Evolutionary conservation across 1,140 invertebrate genomes (phyloP), one percentile per base, ranked within the genome.

Genomic region (Lysiphlebus fabarum): DNA sequence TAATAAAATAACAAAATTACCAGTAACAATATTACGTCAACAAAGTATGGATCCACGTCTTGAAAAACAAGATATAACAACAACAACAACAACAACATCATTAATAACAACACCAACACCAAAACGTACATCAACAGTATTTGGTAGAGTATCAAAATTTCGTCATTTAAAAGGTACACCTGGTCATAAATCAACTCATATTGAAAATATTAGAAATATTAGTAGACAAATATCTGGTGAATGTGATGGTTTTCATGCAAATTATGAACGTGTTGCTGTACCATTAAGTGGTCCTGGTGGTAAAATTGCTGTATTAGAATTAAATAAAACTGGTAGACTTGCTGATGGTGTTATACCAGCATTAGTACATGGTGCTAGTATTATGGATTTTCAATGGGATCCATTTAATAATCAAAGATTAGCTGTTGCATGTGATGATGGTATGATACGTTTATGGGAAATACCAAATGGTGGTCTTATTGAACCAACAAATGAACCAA

Each of bases 301-400:
- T 0, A 91, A 93, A 69, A 86, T 97, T 37, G 91, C 91, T 41
- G 86, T 97, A 33, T 83, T 96, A 60, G 92, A 96, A 81, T 77
- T 95, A 49, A 87, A 84, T 37, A 88, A 90, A 66, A 85, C 89
- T 0, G 89, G 92, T 1, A 82, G 86, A 63, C 78, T 94, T 37
- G 84, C 90, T 0, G 90, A 94, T 74, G 86, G 90, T 60, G 89
- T 91, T 0, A 86, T 90, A 66, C 91, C 91, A 33, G 86, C 89
- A n/a, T 78, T 98, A 60, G 87, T 96, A 12, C 92, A 96, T 75
- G 88, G 91, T 33, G 87, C 86, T 58, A 92, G 89, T 63, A 86
- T 96, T 6, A 90, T 92, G 83, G 94, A 98, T 78, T 97, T 95
- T 78, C 84, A 87, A 50, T 97, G 92, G 90, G 93, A 98, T 83